phyloP scores from a whole-genome alignment of 2,888 invertebrate species.

The Eupsilia transversa region DNA sequence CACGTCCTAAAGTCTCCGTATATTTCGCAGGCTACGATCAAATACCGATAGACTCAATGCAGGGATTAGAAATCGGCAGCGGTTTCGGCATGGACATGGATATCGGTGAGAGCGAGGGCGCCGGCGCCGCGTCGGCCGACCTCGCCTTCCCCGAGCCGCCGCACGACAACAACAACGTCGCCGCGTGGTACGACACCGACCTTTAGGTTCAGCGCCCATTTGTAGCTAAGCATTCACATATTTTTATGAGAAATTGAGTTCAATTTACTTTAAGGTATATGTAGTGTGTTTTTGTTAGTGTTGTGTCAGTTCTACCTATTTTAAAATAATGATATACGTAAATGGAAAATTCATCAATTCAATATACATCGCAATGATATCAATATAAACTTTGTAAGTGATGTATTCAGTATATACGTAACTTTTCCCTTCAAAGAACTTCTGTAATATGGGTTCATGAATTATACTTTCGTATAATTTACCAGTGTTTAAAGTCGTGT shows the following conservation, averaged over 20 bases:
- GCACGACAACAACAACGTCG: slow-evolving; percentile 97
- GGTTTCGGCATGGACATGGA: slow-evolving; percentile 98
- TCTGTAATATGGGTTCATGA: slow-evolving; percentile 38
- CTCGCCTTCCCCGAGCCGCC: slow-evolving; percentile 95
- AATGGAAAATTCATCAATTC: slow-evolving; percentile 11
- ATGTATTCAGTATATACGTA: slow-evolving; percentile 34
- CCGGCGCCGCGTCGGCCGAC: slow-evolving; percentile 95
- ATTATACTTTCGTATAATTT: slow-evolving; percentile 54
- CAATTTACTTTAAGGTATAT: slow-evolving; percentile 54
- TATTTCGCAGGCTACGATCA: slow-evolving; percentile 96
- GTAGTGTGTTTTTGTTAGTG: slow-evolving; percentile 63
- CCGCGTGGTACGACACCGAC: slow-evolving; percentile 99
- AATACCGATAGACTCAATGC: slow-evolving; percentile 99
- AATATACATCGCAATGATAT: slow-evolving; percentile 10
- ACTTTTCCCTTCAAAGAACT: slow-evolving; percentile 11
- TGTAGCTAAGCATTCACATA: slow-evolving; percentile 43
- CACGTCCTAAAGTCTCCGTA: not conserved
- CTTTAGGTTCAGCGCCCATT: slow-evolving; percentile 89
- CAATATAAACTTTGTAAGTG: slow-evolving; percentile 17
- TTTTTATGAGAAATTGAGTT: slow-evolving; percentile 50
- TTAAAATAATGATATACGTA: slow-evolving; percentile 47
- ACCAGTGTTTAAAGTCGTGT: slow-evolving; percentile 44
- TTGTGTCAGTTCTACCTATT: slow-evolving; percentile 59
- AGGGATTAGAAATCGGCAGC: slow-evolving; percentile 97
- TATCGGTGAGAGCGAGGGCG: slow-evolving; percentile 95